Conservation (phyloP, 2,888 invertebrate species). For the Synanthedon myopaeformis region DNA sequence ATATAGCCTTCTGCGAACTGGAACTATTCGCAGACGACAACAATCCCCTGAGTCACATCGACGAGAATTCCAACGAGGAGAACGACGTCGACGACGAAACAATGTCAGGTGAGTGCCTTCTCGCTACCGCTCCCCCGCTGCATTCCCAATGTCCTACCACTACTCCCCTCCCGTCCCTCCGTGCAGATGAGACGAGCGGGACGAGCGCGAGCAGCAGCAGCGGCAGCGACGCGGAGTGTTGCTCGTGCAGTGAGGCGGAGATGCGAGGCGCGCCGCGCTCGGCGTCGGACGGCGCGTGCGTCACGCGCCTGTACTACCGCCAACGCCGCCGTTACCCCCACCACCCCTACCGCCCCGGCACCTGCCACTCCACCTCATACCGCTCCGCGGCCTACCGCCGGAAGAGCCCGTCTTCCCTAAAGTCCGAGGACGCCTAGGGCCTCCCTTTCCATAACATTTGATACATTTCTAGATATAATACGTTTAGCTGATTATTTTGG, state of each 20-base stretch:
- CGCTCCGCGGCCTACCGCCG: too few relatives aligned
- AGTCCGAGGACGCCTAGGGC: too few relatives aligned
- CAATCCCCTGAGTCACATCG: slow-evolving; percentile 60
- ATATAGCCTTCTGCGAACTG: slow-evolving; percentile 70
- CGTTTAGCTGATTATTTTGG: too few relatives aligned
- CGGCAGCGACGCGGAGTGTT: slow-evolving; percentile 12
- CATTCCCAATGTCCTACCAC: slow-evolving; percentile 8
- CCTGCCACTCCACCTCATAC: too few relatives aligned
- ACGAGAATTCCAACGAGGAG: slow-evolving; percentile 81
- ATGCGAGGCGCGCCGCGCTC: slow-evolving; percentile 15
- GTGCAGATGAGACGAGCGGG: slow-evolving; percentile 42
- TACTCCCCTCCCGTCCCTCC: slow-evolving; percentile 11
- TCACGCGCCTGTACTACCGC: slow-evolving; percentile 4
- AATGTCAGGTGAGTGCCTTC: slow-evolving; percentile 74
- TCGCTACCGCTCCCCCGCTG: neutral
- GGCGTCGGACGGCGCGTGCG: slow-evolving; percentile 11
- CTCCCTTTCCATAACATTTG: too few relatives aligned
- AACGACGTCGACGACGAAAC: slow-evolving; percentile 90
- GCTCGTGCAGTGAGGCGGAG: slow-evolving; percentile 36
- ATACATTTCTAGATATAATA: too few relatives aligned
- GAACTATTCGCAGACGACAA: slow-evolving; percentile 74
- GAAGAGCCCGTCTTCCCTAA: too few relatives aligned
- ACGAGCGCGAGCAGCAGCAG: neutral
- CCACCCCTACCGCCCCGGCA: neutral
- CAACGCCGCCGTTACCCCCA: neutral